A percentile compares a stretch with the other conserved stretches of the same genome.
Conservation (phyloP, 2,888 invertebrate genomes). For the Palloptera scutellata region DNA sequence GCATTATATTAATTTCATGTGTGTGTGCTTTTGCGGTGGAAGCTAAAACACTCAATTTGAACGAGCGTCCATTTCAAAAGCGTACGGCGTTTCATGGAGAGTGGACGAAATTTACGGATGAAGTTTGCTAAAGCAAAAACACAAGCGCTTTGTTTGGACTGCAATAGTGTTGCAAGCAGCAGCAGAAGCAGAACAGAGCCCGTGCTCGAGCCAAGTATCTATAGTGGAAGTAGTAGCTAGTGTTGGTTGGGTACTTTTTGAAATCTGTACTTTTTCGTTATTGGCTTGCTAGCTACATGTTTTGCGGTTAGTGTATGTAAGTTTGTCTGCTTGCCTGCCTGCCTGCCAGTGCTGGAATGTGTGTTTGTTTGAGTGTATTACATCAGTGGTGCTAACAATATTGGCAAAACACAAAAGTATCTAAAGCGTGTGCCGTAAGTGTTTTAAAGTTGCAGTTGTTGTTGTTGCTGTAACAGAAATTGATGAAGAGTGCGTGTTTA, state of each 20-base stretch:
- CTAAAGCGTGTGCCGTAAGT: slow-evolving; percentile 6
- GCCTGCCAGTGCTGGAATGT: not conserved
- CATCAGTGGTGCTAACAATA: slow-evolving; percentile 19
- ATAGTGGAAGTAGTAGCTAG: slow-evolving; percentile 20
- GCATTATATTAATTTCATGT: not conserved
- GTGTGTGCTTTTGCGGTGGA: not conserved
- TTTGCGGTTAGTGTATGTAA: too few species aligned
- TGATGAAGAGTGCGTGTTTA: slow-evolving; percentile 18
- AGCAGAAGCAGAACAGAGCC: slow-evolving; percentile 9
- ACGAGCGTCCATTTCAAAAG: slow-evolving; percentile 60
- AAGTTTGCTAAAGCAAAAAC: slow-evolving; percentile 22
- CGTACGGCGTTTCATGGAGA: slow-evolving; percentile 61
- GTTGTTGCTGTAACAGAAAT: not conserved
- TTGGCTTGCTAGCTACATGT: slow-evolving; percentile 5
- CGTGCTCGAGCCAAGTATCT: slow-evolving; percentile 18
- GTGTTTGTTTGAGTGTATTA: slow-evolving; percentile 2
- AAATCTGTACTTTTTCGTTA: slow-evolving; percentile 43
- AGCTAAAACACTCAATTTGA: slow-evolving; percentile 15
- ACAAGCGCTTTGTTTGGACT: not conserved
- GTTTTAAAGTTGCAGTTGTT: not conserved
- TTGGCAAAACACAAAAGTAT: slow-evolving; percentile 14
- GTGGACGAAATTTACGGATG: slow-evolving; percentile 62
- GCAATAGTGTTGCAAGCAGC: not conserved
- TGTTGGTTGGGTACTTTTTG: slow-evolving; percentile 23
- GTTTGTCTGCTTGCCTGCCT: not conserved